A percentile compares a stretch with the other conserved stretches of the same genome.
These are phyloP conservation scores for Oasisia sp. DNA, from an alignment of 2,888 invertebrate species.

Conservation along the genomic window DNA sequence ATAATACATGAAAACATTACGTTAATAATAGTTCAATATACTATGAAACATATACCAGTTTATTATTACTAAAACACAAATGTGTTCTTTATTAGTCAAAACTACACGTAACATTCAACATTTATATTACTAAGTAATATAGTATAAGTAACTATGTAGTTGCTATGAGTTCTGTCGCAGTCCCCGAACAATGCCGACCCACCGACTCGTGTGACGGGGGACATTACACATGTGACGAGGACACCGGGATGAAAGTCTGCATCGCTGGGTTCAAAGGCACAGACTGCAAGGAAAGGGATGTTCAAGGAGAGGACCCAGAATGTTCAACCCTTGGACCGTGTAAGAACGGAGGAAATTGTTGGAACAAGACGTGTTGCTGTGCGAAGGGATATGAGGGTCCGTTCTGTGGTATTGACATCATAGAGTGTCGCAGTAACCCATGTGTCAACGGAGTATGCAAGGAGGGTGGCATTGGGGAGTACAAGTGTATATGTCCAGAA, in stretches of 20 bases:
- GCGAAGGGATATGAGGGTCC: not conserved
- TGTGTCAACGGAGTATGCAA: slow-evolving; percentile 10
- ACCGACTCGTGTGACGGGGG: not conserved
- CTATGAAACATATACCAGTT: no score
- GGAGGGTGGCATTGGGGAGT: not conserved
- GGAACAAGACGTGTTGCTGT: slow-evolving; percentile 8
- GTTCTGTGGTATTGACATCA: not conserved
- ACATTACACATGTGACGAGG: not conserved
- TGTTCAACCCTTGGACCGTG: not conserved
- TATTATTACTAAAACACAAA: no score
- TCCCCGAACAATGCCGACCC: no score
- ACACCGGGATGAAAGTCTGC: not conserved
- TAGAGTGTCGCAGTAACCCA: slow-evolving; percentile 17
- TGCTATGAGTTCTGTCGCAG: no score
- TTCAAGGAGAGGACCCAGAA: not conserved
- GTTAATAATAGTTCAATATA: no score
- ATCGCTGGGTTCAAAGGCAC: not conserved
- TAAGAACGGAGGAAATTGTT: not conserved
- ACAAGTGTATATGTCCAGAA: no score
- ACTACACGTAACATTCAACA: no score
- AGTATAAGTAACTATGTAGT: no score
- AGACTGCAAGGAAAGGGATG: not conserved
- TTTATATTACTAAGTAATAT: no score
- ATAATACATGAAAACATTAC: no score
- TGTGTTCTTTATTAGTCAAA: no score